A percentile compares a stretch with the other conserved stretches of the same genome.
Conservation (phyloP, 2,797 vertebrate species). For the Hemibagrus guttatus region DNA sequence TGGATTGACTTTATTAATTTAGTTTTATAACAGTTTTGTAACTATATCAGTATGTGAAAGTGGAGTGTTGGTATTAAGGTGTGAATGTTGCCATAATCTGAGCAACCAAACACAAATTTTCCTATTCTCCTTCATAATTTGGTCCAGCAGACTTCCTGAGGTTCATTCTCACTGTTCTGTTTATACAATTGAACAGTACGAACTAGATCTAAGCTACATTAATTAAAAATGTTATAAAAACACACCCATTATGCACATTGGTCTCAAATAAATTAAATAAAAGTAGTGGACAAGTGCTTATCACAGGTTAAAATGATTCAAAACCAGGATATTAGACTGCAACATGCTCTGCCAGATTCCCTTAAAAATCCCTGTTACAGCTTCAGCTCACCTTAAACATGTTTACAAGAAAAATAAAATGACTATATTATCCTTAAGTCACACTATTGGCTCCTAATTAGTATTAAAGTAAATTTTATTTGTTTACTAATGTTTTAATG, state of each 20-base stretch:
- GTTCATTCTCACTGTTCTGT: background rate
- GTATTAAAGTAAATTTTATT: conserved; percentile 4
- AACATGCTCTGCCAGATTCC: background rate
- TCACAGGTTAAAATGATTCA: background rate
- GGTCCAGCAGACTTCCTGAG: background rate
- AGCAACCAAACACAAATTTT: background rate
- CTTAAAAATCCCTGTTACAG: conserved; percentile 10
- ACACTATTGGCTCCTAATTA: background rate
- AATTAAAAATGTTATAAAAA: background rate
- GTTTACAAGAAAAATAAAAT: background rate
- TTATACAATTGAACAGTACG: background rate
- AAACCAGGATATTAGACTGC: background rate
- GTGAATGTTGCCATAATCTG: background rate
- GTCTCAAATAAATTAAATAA: background rate
- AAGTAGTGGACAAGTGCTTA: background rate
- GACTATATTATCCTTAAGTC: background rate
- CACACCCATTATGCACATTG: background rate
- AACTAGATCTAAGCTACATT: background rate
- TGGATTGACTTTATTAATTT: background rate
- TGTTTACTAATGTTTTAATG: background rate
- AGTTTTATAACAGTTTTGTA: background rate
- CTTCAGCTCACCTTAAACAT: background rate
- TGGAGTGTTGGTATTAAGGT: background rate
- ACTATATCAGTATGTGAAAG: background rate
- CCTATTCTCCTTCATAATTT: background rate